Evolutionary conservation across 2,113 vertebrate species (phyloP).

Genomic region (Chunga burmeisteri): DNA sequence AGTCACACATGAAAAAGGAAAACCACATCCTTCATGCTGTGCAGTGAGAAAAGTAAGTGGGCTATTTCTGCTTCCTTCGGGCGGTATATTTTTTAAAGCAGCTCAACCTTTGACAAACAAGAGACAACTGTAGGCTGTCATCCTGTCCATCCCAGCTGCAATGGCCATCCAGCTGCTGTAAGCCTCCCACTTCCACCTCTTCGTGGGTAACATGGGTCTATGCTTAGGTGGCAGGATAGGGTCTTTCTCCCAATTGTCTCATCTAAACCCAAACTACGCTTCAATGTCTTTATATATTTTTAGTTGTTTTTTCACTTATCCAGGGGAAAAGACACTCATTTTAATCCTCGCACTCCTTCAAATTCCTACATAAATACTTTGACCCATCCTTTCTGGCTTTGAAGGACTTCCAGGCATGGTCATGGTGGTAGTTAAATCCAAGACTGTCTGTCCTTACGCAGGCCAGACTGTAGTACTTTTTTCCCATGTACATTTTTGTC

Average conservation of each 20-base stretch:
- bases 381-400: not conserved
- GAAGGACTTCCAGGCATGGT: not conserved
- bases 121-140: not conserved
- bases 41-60: not conserved
- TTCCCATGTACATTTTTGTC: not conserved
- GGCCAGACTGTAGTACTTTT: not conserved
- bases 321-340: not conserved
- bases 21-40: not conserved
- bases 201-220: not conserved
- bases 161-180: not conserved
- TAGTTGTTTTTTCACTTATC: not conserved
- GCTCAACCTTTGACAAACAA: not conserved
- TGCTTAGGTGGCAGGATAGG: not conserved
- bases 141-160: not conserved
- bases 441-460: not conserved
- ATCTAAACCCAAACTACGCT: not conserved
- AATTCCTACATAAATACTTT: not conserved
- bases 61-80: not conserved
- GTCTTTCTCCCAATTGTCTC: not conserved
- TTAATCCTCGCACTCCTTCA: not conserved
- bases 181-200: not conserved
- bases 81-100: not conserved
- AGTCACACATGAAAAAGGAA: not conserved
- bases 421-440: fast-evolving
- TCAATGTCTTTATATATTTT: not conserved